Evolutionary conservation across 1,140 invertebrate genomes (phyloP).

Genomic region (Araneus ventricosus): DNA sequence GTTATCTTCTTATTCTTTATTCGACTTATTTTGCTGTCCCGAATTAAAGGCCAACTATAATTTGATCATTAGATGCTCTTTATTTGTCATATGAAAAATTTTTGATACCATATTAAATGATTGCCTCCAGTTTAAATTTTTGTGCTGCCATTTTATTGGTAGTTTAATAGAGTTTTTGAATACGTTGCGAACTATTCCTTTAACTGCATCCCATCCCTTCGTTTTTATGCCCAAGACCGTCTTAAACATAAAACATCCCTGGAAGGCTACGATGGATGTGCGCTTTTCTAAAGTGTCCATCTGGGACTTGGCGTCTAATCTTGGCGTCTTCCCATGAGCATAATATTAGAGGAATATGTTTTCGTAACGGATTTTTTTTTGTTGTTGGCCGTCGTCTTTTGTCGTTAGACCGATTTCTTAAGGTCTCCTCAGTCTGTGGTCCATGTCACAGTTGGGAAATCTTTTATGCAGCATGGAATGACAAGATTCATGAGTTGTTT

Average conservation of each 20-base stretch:
- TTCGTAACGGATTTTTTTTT: neutral
- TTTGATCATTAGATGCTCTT: too few relatives aligned
- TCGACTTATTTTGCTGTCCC: too few relatives aligned
- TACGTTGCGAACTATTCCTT: too few relatives aligned
- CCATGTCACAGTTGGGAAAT: neutral
- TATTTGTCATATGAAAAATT: too few relatives aligned
- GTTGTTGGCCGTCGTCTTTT: neutral
- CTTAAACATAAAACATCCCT: neutral
- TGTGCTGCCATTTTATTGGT: too few relatives aligned
- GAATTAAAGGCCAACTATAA: too few relatives aligned
- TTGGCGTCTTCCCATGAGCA: slow-evolving; percentile 16
- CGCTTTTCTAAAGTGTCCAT: slow-evolving; percentile 46
- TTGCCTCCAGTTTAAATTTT: too few relatives aligned
- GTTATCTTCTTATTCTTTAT: too few relatives aligned
- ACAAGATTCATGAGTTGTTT: neutral
- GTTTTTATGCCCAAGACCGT: too few relatives aligned
- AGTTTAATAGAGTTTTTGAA: too few relatives aligned
- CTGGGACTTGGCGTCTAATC: slow-evolving; percentile 34
- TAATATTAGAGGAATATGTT: slow-evolving; percentile 62
- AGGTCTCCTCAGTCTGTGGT: neutral
- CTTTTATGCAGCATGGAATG: neutral
- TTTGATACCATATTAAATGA: too few relatives aligned
- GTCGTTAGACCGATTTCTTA: neutral
- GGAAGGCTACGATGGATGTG: slow-evolving; percentile 17
- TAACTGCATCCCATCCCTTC: too few relatives aligned